Evolutionary conservation across 35 echinoderm and acorn worm species (phyloP).

Genomic region (Eucidaris tribuloides): DNA sequence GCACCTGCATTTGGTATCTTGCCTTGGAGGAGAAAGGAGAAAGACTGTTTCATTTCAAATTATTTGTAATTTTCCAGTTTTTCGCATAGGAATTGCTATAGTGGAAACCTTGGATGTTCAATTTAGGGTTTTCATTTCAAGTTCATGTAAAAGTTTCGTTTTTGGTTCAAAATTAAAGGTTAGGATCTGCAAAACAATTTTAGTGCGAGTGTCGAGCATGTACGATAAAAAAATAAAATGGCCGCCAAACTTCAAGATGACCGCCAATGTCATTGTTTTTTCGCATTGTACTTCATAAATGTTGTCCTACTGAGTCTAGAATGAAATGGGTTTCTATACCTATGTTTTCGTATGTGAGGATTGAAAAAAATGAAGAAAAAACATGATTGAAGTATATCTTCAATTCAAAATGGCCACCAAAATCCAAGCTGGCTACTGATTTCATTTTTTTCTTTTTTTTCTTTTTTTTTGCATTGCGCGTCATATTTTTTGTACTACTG

Average conservation of each 20-base stretch:
- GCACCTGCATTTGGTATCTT: too few species aligned
- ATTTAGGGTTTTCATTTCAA: too few species aligned
- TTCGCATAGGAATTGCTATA: too few species aligned
- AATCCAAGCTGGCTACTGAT: background rate
- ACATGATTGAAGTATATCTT: background rate
- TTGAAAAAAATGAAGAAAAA: too few species aligned
- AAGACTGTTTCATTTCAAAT: too few species aligned
- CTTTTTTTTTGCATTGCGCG: background rate
- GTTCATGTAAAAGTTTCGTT: background rate
- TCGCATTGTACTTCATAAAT: too few species aligned
- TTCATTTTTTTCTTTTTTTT: background rate
- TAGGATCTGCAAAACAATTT: background rate
- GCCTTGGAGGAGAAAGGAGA: too few species aligned
- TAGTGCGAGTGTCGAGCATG: background rate
- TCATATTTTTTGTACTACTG: background rate
- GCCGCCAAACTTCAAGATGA: conserved; percentile 17
- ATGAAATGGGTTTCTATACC: too few species aligned
- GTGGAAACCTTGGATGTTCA: too few species aligned
- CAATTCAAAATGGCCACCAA: background rate
- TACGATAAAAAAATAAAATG: conserved; percentile 16
- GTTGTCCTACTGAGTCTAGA: too few species aligned
- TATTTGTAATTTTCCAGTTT: too few species aligned
- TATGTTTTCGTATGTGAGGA: too few species aligned
- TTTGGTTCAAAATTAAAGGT: background rate
- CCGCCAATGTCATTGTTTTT: background rate